Evolutionary conservation across 2,888 invertebrate species (phyloP).

Genomic region (Tridacna crocea): DNA sequence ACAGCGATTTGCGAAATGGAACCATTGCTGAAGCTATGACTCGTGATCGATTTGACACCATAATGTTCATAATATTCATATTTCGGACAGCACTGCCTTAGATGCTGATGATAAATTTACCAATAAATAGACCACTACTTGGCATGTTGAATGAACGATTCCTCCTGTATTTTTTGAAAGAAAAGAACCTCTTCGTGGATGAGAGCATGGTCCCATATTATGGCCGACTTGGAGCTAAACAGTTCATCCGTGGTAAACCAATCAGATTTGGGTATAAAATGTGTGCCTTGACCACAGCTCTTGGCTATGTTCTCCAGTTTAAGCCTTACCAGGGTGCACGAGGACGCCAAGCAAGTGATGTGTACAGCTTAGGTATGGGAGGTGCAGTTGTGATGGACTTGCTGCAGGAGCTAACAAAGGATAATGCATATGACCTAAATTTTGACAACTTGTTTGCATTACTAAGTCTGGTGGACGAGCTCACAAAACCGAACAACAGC

Average conservation of each 20-base stretch:
- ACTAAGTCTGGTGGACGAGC: not conserved
- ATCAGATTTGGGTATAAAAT: conserved; percentile 68
- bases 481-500: not conserved
- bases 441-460: not conserved
- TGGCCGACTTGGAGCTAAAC: conserved; percentile 67
- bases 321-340: not conserved
- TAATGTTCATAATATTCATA: too few relatives aligned
- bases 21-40: too few relatives aligned
- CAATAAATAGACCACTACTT: conserved; percentile 44
- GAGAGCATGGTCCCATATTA: conserved; percentile 82
- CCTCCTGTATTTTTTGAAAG: conserved; percentile 26
- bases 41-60: too few relatives aligned
- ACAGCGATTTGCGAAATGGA: too few relatives aligned
- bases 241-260: conserved; percentile 65
- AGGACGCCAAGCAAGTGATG: not conserved
- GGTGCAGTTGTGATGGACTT: not conserved
- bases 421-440: not conserved
- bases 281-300: conserved; percentile 47
- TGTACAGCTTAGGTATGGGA: not conserved
- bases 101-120: too few relatives aligned
- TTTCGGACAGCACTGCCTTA: too few relatives aligned
- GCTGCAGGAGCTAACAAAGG: not conserved
- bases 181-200: conserved; percentile 69
- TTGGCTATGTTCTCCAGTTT: conserved; percentile 40
- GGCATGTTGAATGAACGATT: conserved; percentile 41